A percentile compares a stretch with the other conserved stretches of the same genome.
Evolutionary conservation across 2,888 invertebrate genomes (phyloP).

Genomic region (Rhogogaster chlorosoma): DNA sequence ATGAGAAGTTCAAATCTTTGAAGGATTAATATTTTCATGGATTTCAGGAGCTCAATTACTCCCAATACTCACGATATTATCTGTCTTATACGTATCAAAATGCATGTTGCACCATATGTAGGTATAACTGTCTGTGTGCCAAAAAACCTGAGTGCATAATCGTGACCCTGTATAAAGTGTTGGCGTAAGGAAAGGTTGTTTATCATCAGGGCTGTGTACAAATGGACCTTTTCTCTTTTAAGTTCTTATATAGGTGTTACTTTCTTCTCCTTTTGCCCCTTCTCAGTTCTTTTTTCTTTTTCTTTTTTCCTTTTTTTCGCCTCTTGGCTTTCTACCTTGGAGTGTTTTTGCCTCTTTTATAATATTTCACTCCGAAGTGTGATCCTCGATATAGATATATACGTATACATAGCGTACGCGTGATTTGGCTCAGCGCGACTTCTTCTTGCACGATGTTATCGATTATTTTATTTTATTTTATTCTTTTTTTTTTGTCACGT

Average conservation of each 20-base stretch:
- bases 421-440: background rate
- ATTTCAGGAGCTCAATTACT: background rate
- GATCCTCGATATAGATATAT: background rate
- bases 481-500: background rate
- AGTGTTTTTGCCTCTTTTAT: background rate
- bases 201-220: background rate
- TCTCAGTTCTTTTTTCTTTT: background rate
- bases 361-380: background rate
- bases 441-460: background rate
- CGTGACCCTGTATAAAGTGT: background rate
- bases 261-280: background rate
- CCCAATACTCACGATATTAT: too few relatives aligned
- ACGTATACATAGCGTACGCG: background rate
- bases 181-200: background rate
- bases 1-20: background rate
- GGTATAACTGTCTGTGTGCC: background rate
- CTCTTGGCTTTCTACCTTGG: background rate
- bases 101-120: background rate
- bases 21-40: background rate
- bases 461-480: slow-evolving; percentile 9
- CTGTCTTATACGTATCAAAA: background rate
- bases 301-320: background rate
- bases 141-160: background rate
- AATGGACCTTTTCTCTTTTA: background rate
- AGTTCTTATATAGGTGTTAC: background rate